Base-by-base conservation (phyloP, 2,888 invertebrate species). In the Leucoma salicis region DNA sequence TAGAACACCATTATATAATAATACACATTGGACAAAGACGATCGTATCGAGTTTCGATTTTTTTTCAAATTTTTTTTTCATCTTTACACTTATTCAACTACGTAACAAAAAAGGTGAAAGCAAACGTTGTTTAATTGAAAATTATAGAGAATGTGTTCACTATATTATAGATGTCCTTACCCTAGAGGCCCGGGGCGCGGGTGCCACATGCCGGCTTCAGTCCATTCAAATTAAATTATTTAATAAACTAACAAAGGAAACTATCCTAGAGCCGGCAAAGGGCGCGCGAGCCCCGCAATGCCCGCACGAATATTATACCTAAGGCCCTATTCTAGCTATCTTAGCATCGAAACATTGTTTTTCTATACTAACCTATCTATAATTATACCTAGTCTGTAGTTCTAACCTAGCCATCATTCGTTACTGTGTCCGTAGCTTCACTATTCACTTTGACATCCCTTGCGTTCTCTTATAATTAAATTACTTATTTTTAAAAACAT, bases 11-110 rank as follows among this genome's bases (percentile, higher is more conserved):
- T 84, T 81, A 86, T 88, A 86, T 82, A 82, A 72, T 85, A 87
- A 83, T 88, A 88, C 87, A 86, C 83, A 82, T 82, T 90, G 90
- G 90, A 90, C 90, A 90, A 88, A 80, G 82, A 90, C 86, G 73
- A 74, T 83, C 81, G 82, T 85, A 83, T 82, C 82, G 78, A 84
- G 80, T 77, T 73, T 81, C 78, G 70, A 76, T 76, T 81, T 84
- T 84, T 79, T 78, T 70, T 16, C 16, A 16, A 21, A 70, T 82
- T 79, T 78, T 82, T 68, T 83, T 84, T 84, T 83, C 80, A 80
- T 79, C 78, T 83, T 87, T 86, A 87, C 82, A 83, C 87, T 86
- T 88, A 87, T 72, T 80, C 78, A 82, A 85, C 88, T 88, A 89
- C 85, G 83, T 87, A 88, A 89, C 88, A 86, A 85, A 89, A 88